Evolutionary conservation across 2,888 invertebrate genomes (phyloP).

Genomic region (Hydriomena furcata): DNA sequence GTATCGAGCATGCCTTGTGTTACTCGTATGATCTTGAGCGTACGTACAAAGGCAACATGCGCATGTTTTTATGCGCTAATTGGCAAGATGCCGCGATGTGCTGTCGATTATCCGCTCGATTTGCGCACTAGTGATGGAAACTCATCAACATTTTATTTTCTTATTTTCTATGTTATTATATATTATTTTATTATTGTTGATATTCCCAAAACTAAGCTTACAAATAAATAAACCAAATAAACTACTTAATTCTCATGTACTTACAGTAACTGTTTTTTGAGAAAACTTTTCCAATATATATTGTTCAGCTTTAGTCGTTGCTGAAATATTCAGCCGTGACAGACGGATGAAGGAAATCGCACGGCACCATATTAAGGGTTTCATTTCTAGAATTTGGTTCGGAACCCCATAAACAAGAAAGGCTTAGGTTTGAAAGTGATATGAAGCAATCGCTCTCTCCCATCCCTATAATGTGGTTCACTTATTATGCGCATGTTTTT

Average conservation of each 20-base stretch:
- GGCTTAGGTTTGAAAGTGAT: background rate
- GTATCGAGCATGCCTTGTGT: background rate
- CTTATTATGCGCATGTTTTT: constrained; percentile 25
- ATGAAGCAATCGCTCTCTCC: background rate
- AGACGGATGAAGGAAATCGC: too few relatives aligned
- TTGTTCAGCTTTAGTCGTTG: too few relatives aligned
- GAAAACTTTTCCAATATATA: too few relatives aligned
- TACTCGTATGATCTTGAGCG: too few relatives aligned
- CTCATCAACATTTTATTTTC: background rate
- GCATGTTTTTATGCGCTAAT: constrained; percentile 18
- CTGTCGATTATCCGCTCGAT: constrained; percentile 29
- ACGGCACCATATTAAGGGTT: too few relatives aligned
- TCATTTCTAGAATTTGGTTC: background rate
- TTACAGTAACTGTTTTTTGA: too few relatives aligned
- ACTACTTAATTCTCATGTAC: too few relatives aligned
- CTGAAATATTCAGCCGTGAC: too few relatives aligned
- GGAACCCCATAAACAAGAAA: background rate
- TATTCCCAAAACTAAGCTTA: too few relatives aligned
- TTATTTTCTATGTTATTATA: background rate
- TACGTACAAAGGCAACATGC: background rate
- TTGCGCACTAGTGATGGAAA: constrained; percentile 18
- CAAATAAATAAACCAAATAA: too few relatives aligned
- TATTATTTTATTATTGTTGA: too few relatives aligned
- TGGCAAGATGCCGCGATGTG: constrained; percentile 18
- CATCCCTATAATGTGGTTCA: constrained; percentile 7